Conservation (phyloP, 1,140 invertebrate species). For the Temnothorax nylanderi region DNA sequence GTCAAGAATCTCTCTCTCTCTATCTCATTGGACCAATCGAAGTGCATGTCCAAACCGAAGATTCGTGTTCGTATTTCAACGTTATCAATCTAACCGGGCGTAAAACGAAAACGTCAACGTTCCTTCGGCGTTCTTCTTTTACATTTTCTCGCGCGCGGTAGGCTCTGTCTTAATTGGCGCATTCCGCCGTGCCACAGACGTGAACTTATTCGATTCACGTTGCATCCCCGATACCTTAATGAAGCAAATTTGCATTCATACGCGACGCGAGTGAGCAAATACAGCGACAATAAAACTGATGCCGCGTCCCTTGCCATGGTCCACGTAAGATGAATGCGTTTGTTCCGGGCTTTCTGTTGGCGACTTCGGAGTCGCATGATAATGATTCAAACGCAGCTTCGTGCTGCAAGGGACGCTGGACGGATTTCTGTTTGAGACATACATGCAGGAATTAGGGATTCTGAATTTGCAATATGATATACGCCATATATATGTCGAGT, state of each 20-base stretch:
- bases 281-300: conserved; percentile 77
- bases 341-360: conserved; percentile 61
- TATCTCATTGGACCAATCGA: conserved; percentile 1
- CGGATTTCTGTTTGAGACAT: conserved; percentile 49
- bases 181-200: conserved; percentile 73
- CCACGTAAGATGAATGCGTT: conserved; percentile 76
- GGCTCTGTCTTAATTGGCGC: conserved; percentile 82
- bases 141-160: conserved; percentile 74
- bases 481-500: background rate
- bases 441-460: conserved; percentile 7
- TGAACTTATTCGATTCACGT: conserved; percentile 80
- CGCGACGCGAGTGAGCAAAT: conserved; percentile 77
- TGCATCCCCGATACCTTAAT: conserved; percentile 81
- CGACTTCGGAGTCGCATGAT: conserved; percentile 69
- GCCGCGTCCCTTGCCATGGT: conserved; percentile 60
- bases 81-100: conserved; percentile 32
- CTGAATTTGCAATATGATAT: conserved; percentile 8
- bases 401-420: conserved; percentile 67
- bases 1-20: background rate
- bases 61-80: conserved; percentile 39
- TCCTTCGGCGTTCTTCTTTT: conserved; percentile 57
- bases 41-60: conserved; percentile 8
- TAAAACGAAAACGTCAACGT: conserved; percentile 26
- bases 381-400: conserved; percentile 78
- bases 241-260: conserved; percentile 84